phyloP scores from a whole-genome alignment of 2,113 vertebrate genomes.

The Syngnathus typhle region DNA sequence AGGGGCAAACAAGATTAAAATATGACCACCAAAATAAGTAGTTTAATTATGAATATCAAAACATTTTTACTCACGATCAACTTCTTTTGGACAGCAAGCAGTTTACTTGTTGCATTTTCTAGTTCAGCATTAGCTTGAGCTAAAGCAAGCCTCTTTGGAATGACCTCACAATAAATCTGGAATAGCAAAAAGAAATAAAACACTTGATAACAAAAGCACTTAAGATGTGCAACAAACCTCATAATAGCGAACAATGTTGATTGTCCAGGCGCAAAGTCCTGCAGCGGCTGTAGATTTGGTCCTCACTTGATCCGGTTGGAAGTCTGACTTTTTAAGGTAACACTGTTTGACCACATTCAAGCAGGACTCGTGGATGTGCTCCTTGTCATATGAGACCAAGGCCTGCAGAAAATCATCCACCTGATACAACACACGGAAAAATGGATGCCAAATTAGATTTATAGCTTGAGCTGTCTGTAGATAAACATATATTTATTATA shows the following conservation, averaged over 20 bases:
- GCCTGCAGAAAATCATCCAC: constrained; percentile 79
- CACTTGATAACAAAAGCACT: background rate
- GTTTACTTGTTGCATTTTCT: constrained; percentile 71
- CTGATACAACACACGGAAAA: constrained; percentile 42
- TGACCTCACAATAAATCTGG: constrained; percentile 77
- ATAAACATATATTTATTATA: background rate
- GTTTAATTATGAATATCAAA: background rate
- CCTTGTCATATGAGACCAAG: constrained; percentile 77
- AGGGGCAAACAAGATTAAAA: constrained; percentile 21
- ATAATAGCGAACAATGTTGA: constrained; percentile 79
- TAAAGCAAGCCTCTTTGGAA: constrained; percentile 71
- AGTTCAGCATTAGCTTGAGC: constrained; percentile 73
- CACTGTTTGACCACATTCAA: constrained; percentile 77
- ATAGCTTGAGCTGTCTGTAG: background rate
- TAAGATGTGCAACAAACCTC: constrained; percentile 59
- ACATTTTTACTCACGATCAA: constrained; percentile 62
- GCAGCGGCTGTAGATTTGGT: constrained; percentile 81
- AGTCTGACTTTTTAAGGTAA: constrained; percentile 76
- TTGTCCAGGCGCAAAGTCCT: constrained; percentile 79
- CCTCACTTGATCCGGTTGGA: constrained; percentile 74
- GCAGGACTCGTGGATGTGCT: constrained; percentile 78
- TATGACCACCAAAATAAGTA: constrained; percentile 4
- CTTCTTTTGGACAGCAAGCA: constrained; percentile 72
- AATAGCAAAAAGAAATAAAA: constrained; percentile 7
- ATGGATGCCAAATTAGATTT: background rate